A percentile compares a stretch with the other conserved stretches of the same genome.
phyloP scores from a whole-genome alignment of 2,113 vertebrate species.

The Erythrocebus patas region DNA sequence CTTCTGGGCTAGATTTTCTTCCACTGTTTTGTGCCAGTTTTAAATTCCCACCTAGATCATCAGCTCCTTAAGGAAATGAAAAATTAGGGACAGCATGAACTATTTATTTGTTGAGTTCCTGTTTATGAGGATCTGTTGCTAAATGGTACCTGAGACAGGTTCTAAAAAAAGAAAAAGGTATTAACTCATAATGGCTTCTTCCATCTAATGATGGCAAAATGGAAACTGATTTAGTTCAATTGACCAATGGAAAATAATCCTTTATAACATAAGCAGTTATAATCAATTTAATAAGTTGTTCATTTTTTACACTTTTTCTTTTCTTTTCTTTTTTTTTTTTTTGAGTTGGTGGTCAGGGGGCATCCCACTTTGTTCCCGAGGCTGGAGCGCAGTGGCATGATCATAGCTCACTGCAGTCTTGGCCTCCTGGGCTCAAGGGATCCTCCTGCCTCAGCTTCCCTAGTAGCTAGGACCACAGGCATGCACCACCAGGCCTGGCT shows the following conservation, averaged over 20 bases:
- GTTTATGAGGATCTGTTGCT: neutral
- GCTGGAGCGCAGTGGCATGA: no score
- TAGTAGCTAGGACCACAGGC: no score
- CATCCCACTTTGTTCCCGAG: no score
- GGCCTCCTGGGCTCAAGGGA: no score
- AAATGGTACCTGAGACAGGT: neutral
- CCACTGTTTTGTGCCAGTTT: neutral
- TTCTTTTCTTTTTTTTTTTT: no score
- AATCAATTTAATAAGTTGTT: neutral
- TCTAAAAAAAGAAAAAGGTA: neutral
- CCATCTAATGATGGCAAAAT: neutral
- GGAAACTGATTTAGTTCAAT: neutral
- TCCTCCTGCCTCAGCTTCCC: no score
- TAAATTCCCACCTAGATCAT: neutral
- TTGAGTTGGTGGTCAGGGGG: no score
- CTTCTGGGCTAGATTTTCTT: neutral
- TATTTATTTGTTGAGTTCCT: neutral
- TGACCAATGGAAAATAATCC: neutral
- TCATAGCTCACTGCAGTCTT: no score
- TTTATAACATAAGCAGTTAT: neutral
- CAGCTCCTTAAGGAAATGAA: neutral
- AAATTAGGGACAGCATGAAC: neutral
- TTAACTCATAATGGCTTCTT: neutral
- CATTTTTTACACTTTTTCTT: neutral
- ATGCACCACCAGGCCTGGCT: no score